Percentiles rank a stretch among this genome's conserved stretches.
Conservation (phyloP, 2,888 invertebrate genomes). For the Thysanoteuthis rhombus region DNA sequence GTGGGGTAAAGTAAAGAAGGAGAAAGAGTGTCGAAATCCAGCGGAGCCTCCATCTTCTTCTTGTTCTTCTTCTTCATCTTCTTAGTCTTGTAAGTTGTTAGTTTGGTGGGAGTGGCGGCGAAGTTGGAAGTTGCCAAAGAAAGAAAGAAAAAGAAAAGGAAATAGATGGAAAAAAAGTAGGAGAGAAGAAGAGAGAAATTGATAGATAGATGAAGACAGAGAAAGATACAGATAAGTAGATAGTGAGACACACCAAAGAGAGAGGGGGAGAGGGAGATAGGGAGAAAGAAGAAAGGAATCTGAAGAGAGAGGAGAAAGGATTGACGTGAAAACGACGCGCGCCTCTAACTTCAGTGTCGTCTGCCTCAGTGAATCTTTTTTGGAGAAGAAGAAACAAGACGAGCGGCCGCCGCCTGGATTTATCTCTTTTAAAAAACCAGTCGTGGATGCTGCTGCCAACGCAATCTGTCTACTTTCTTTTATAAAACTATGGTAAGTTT, state of each 20-base stretch:
- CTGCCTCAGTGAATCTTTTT: not conserved
- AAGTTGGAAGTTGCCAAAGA: not conserved
- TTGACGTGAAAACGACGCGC: not conserved
- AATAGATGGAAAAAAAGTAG: too few relatives aligned
- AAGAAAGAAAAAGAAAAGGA: not conserved
- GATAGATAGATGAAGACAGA: not conserved
- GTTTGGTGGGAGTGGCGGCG: not conserved
- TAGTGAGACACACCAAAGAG: not conserved
- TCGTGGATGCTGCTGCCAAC: constrained; percentile 18
- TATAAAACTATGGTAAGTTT: constrained; percentile 16
- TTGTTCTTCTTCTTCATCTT: too few relatives aligned
- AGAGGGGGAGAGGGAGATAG: not conserved
- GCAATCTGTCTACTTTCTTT: not conserved
- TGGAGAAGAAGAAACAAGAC: not conserved
- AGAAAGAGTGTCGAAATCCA: not conserved
- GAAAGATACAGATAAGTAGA: not conserved
- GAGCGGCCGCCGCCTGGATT: not conserved
- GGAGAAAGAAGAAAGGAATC: not conserved
- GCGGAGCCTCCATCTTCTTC: not conserved
- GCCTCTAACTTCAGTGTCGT: not conserved
- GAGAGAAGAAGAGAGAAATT: not conserved
- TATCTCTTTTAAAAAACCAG: constrained; percentile 22
- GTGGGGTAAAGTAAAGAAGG: not conserved
- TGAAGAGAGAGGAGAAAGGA: not conserved
- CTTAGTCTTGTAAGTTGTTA: not conserved